Conservation (phyloP, 2,888 invertebrate genomes). For the Metalampra italica region DNA sequence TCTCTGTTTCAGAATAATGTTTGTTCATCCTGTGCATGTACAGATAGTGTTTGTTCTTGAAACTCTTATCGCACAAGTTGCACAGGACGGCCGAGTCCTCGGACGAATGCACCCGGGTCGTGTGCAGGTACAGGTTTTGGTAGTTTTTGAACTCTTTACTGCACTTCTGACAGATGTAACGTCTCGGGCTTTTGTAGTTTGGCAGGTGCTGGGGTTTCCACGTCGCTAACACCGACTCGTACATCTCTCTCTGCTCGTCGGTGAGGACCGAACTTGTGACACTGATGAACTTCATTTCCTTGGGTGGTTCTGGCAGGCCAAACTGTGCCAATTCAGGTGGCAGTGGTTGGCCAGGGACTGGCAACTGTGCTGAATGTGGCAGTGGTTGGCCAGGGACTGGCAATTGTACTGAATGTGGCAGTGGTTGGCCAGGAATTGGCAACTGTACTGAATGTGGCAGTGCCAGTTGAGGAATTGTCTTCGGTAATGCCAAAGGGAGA, state of each 20-base stretch:
- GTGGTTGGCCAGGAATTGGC: background rate
- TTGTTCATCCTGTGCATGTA: slow-evolving; percentile 74
- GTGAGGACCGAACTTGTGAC: slow-evolving; percentile 56
- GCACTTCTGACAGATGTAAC: slow-evolving; percentile 63
- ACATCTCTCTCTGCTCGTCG: slow-evolving; percentile 65
- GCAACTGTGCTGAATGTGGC: background rate
- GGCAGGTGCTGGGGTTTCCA: slow-evolving; percentile 51
- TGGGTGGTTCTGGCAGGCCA: background rate
- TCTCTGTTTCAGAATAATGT: slow-evolving; percentile 65
- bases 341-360: background rate
- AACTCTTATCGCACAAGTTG: slow-evolving; percentile 62
- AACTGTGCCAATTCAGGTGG: background rate
- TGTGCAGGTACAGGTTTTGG: slow-evolving; percentile 64
- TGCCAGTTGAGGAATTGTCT: background rate
- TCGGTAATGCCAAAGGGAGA: background rate
- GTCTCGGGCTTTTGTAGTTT: slow-evolving; percentile 18
- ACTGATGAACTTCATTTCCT: slow-evolving; percentile 54
- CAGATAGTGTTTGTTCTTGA: slow-evolving; percentile 69
- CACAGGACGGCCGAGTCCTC: slow-evolving; percentile 65
- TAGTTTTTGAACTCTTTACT: slow-evolving; percentile 70
- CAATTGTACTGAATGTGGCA: background rate
- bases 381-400: background rate
- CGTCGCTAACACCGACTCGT: slow-evolving; percentile 60
- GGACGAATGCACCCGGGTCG: slow-evolving; percentile 62
- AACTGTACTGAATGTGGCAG: background rate